These are phyloP conservation scores for Phyllotreta striolata DNA, from an alignment of 2,888 invertebrate genomes.

Conservation along the genomic window DNA sequence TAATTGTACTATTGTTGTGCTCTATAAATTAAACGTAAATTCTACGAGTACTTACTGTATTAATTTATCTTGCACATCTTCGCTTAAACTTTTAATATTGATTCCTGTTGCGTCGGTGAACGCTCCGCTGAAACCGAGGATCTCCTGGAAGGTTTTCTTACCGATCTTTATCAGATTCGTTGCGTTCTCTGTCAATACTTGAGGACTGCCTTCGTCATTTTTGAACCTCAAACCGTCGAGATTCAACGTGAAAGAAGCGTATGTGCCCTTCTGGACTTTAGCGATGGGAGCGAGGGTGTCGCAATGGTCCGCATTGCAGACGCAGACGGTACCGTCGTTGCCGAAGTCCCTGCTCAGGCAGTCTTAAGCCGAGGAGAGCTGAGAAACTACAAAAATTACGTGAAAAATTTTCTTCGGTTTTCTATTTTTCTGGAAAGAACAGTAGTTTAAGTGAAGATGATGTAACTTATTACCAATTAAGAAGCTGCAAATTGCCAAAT, in stretches of 20 bases:
- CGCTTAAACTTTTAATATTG: constrained; percentile 72
- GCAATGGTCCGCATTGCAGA: constrained; percentile 76
- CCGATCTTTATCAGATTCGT: constrained; percentile 30
- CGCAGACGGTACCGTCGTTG: constrained; percentile 66
- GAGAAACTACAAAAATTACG: background rate
- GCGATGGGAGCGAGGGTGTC: constrained; percentile 69
- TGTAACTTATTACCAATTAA: background rate
- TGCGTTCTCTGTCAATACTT: constrained; percentile 4
- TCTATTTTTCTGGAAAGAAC: too few species aligned
- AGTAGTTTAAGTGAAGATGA: too few species aligned
- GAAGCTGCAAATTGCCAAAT: background rate
- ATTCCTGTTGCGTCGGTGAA: constrained; percentile 75
- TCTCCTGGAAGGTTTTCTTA: constrained; percentile 66
- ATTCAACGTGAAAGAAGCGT: constrained; percentile 68
- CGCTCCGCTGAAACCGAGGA: constrained; percentile 87
- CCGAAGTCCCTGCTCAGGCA: constrained; percentile 36
- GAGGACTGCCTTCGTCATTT: background rate
- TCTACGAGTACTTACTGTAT: constrained; percentile 64
- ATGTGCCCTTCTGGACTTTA: constrained; percentile 48
- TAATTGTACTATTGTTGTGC: too few species aligned
- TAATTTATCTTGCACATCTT: constrained; percentile 63
- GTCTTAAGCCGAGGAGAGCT: constrained; percentile 2
- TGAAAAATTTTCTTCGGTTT: too few species aligned
- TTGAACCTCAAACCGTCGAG: constrained; percentile 64
- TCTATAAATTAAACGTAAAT: too few species aligned